Conservation (phyloP, 1,140 invertebrate species). For the Periplaneta americana region DNA sequence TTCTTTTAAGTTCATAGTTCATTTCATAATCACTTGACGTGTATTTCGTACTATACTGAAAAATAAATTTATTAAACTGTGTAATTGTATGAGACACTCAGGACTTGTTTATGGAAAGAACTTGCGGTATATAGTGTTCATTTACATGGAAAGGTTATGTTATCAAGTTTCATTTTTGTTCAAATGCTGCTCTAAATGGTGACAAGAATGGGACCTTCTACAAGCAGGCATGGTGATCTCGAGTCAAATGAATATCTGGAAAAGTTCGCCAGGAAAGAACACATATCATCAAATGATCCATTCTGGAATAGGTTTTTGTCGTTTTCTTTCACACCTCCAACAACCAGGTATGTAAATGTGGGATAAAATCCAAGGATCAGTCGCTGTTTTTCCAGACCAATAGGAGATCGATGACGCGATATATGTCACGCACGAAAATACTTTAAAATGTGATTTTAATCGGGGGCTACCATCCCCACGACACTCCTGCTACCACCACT, state of each 20-base stretch:
- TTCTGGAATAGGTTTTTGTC: constrained; percentile 93
- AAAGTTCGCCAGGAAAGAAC: constrained; percentile 68
- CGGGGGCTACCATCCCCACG: no score
- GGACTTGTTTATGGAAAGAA: no score
- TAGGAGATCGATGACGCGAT: no score
- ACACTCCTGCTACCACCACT: no score
- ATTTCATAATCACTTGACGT: background rate
- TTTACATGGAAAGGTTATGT: background rate
- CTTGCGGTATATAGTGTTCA: background rate
- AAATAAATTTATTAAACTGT: no score
- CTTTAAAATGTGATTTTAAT: no score
- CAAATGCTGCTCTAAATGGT: background rate
- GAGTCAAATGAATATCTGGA: constrained; percentile 74
- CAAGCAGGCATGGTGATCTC: constrained; percentile 77
- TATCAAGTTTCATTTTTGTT: background rate
- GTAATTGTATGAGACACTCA: no score
- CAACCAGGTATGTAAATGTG: constrained; percentile 60
- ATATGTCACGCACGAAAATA: no score
- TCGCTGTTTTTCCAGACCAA: no score
- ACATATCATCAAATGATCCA: constrained; percentile 80
- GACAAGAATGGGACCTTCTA: constrained; percentile 71
- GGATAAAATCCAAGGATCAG: no score
- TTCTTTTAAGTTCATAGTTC: background rate
- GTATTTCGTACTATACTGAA: no score
- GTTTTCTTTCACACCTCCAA: constrained; percentile 78